Evolutionary conservation across 2,113 vertebrate genomes (phyloP), one percentile per base, ranked within the genome.

Genomic region (Scomber colias): DNA sequence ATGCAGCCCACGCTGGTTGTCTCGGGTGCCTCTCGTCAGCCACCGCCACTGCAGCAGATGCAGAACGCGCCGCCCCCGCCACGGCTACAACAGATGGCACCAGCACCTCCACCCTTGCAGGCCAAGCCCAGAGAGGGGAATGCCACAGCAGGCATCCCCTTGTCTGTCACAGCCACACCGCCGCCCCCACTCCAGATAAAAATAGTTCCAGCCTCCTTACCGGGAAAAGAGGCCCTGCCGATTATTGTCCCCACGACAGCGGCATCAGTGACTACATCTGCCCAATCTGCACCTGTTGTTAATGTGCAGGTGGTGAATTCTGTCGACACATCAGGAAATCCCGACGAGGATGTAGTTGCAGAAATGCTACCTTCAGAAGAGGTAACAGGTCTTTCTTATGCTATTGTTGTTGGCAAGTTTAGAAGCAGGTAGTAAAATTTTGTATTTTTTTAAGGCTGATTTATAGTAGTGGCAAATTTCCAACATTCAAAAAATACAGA

Each of bases 131-230:
- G 93, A 0, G 94, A 94, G 56, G 94, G 89, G 3, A 24, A 68
- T 21, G 3, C 49, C 11, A 55, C 60, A 0, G 11, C 64, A 0
- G 92, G 88, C 4, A 66, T 80, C 21, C 40, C 90, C 3, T 57
- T 82, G 44, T 44, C 90, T 1, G 0, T 92, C 31, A 67, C 90
- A 0, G 87, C 90, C 1, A 92, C 93, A 2, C 94, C 96, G 0
- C 96, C 97, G 0, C 97, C 97, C 14, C 94, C 95, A 1, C 93
- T 98, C 44, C 96, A 98, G 90, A 97, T 97, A 68, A 97, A 97
- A 88, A 95, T 95, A 11, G 91, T 95, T 48, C 95, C 95, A 17
- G 87, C 96, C 79, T 84, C 95, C 57, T 88, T 97, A 60, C 96
- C 96, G 81, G 92, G 90, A 2, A 92, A 93, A 76, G 64, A 89